A percentile compares a stretch with the other conserved stretches of the same genome.
These are phyloP conservation scores for Sorex araneus DNA, from an alignment of 2,113 vertebrate genomes.

Conservation along the genomic window DNA sequence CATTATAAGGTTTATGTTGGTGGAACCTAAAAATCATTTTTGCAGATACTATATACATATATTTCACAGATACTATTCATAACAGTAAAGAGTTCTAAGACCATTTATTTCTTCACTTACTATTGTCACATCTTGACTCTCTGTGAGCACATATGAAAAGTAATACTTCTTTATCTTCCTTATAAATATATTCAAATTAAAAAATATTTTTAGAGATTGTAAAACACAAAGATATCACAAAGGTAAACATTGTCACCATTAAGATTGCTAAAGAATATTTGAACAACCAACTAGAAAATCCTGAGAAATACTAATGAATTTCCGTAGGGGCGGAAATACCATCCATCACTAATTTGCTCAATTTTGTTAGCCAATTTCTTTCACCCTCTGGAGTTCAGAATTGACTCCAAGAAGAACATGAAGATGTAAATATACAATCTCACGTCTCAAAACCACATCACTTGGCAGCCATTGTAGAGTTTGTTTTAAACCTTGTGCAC, in stretches of 20 bases:
- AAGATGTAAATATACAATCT: constrained; percentile 59
- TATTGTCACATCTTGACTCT: not conserved
- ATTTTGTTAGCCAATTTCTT: constrained; percentile 53
- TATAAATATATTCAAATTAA: not conserved
- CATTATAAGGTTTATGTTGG: not conserved
- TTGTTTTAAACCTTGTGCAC: constrained; percentile 68
- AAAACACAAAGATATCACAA: not conserved
- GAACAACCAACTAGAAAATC: constrained; percentile 11
- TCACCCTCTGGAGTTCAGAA: constrained; percentile 48
- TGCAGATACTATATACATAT: not conserved
- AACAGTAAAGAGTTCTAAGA: not conserved
- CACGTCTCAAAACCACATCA: constrained; percentile 64
- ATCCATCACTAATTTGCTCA: constrained; percentile 58
- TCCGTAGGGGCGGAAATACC: constrained; percentile 48
- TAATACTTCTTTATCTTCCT: not conserved
- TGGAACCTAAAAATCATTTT: constrained; percentile 37
- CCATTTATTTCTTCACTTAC: constrained; percentile 26
- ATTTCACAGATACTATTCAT: not conserved
- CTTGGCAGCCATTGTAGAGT: constrained; percentile 38
- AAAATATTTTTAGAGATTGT: not conserved
- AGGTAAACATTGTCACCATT: constrained; percentile 36
- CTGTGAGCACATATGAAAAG: not conserved
- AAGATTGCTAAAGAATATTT: constrained; percentile 47
- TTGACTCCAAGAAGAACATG: constrained; percentile 64
- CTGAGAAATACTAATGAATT: constrained; percentile 56